Conservation (phyloP, 2,113 vertebrate genomes). For the Hippocampus guttulatus region DNA sequence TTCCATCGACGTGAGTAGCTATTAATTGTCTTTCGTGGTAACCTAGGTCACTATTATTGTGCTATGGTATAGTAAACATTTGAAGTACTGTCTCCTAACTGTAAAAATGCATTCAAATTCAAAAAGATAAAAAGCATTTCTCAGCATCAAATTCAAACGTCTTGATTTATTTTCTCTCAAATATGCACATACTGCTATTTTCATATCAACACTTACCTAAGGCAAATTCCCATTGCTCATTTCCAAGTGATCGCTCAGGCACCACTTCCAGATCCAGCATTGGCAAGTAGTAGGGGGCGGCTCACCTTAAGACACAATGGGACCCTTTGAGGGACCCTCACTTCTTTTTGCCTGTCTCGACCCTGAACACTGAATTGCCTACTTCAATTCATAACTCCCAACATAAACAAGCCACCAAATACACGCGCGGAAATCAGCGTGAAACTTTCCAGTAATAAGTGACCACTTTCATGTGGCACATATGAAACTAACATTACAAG, state of each 20-base stretch:
- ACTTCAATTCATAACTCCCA: conserved; percentile 40
- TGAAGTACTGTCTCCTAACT: not conserved
- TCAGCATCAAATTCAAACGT: not conserved
- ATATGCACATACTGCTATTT: not conserved
- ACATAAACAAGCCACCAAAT: conserved; percentile 4
- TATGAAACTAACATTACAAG: conserved; percentile 8
- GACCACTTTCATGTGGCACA: conserved; percentile 26
- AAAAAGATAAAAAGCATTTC: not conserved
- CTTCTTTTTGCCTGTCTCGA: conserved; percentile 17
- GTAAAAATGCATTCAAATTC: not conserved
- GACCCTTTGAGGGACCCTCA: conserved; percentile 48
- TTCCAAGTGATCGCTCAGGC: conserved; percentile 97
- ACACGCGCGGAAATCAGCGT: conserved; percentile 14
- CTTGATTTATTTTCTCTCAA: not conserved
- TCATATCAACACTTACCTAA: conserved; percentile 77
- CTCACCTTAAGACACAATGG: conserved; percentile 56
- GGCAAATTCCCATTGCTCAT: conserved; percentile 99
- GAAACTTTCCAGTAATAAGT: conserved; percentile 9
- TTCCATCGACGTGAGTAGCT: not conserved
- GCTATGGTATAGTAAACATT: too few relatives aligned
- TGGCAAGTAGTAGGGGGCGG: conserved; percentile 74
- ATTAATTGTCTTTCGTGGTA: not conserved
- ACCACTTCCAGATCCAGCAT: conserved; percentile 99
- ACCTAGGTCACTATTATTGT: not conserved
- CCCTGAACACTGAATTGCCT: not conserved